A percentile compares a stretch with the other conserved stretches of the same genome.
phyloP scores from a whole-genome alignment of 1,140 invertebrate species.

The Holcopasites calliopsidis region DNA sequence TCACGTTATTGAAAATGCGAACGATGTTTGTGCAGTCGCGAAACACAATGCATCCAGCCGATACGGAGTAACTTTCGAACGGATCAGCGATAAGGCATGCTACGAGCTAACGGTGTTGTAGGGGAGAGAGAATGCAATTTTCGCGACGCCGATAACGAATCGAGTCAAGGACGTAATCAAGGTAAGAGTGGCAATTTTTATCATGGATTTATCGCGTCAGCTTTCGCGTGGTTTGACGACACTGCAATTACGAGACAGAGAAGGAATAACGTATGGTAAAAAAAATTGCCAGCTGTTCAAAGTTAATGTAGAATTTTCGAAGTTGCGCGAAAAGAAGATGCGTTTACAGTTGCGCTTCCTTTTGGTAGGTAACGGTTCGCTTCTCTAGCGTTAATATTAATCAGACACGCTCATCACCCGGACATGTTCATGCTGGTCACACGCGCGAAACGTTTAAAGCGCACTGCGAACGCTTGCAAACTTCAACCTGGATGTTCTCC shows the following conservation, averaged over 20 bases:
- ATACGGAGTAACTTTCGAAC: slow-evolving; percentile 20
- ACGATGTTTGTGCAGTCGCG: neutral
- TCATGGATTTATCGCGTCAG: slow-evolving; percentile 8
- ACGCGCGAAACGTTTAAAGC: slow-evolving; percentile 19
- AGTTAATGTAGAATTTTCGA: neutral
- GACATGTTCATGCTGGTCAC: slow-evolving; percentile 42
- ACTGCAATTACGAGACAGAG: too few relatives aligned
- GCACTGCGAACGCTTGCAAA: slow-evolving; percentile 10
- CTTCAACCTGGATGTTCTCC: slow-evolving; percentile 31
- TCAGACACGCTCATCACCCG: slow-evolving; percentile 25
- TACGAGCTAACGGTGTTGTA: neutral
- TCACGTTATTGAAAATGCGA: neutral
- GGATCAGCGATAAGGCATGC: slow-evolving; percentile 26
- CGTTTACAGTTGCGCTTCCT: slow-evolving; percentile 17
- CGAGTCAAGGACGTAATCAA: slow-evolving; percentile 28
- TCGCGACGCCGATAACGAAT: slow-evolving; percentile 42
- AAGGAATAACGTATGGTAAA: neutral
- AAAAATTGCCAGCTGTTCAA: neutral
- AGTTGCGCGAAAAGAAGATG: neutral
- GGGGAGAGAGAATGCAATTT: slow-evolving; percentile 3
- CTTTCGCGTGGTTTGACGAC: neutral
- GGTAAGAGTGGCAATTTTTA: slow-evolving; percentile 21
- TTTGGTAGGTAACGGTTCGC: slow-evolving; percentile 45
- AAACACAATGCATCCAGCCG: neutral
- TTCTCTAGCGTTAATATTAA: slow-evolving; percentile 58